Evolutionary conservation across 2,113 vertebrate species (phyloP).

Genomic region (Bos indicus): DNA sequence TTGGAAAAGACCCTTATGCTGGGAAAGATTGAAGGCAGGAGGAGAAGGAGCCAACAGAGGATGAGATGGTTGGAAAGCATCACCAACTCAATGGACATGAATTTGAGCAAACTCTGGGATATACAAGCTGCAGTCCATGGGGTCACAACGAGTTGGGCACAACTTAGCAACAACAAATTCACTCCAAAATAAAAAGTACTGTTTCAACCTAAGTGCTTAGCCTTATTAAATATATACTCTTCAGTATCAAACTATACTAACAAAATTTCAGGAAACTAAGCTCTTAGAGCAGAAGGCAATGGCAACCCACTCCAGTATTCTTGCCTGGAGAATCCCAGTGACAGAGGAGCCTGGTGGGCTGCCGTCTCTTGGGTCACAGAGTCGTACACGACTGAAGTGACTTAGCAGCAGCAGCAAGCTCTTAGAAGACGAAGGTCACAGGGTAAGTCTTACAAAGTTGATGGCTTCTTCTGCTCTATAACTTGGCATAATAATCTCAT

Average conservation of each 20-base stretch:
- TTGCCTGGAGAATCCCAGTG: neutral
- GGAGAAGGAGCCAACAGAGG: neutral
- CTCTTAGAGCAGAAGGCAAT: neutral
- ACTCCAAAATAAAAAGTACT: neutral
- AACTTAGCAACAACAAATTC: neutral
- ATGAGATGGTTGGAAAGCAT: neutral
- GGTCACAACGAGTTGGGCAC: neutral
- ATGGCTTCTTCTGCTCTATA: neutral
- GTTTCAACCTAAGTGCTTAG: neutral
- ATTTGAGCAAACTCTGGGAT: neutral
- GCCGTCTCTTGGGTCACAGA: neutral
- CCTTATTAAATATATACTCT: neutral
- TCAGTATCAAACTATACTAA: neutral
- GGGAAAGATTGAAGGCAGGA: neutral
- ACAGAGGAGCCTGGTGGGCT: neutral
- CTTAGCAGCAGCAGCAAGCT: neutral
- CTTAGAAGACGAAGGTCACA: neutral
- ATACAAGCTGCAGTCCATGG: neutral
- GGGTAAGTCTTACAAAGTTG: neutral
- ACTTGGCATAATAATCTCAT: neutral
- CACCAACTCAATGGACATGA: neutral
- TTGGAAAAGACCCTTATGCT: neutral
- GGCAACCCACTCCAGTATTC: neutral
- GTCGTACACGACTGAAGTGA: neutral
- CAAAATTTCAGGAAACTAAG: neutral